A percentile compares a stretch with the other conserved stretches of the same genome.
phyloP scores from a whole-genome alignment of 2,888 invertebrate species.

The Mythimna impura region DNA sequence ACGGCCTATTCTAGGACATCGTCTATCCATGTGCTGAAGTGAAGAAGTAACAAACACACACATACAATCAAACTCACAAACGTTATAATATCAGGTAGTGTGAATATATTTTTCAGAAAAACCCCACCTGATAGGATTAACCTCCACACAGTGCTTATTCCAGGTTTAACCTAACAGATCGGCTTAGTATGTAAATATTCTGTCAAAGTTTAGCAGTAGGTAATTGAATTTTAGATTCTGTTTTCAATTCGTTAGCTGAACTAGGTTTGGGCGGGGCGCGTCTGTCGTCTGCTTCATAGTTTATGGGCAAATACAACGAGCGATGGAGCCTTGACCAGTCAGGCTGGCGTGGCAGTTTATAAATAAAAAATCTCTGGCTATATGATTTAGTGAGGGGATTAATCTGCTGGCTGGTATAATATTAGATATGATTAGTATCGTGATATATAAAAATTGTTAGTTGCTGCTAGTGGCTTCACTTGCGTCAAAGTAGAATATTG shows the following conservation, averaged over 20 bases:
- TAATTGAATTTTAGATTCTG: constrained; percentile 62
- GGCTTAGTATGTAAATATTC: constrained; percentile 37
- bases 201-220: constrained; percentile 31
- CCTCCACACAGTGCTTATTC: background rate
- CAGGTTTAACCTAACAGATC: constrained; percentile 8
- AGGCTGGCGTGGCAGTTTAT: background rate
- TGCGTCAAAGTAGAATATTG: too few relatives aligned
- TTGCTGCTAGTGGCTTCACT: too few relatives aligned
- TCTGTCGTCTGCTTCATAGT: constrained; percentile 50
- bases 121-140: background rate
- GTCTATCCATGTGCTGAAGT: too few relatives aligned
- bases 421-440: background rate
- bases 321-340: constrained; percentile 23
- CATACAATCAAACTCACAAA: too few relatives aligned
- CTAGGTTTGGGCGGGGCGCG: constrained; percentile 46
- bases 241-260: constrained; percentile 57
- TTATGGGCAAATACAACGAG: constrained; percentile 38
- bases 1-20: too few relatives aligned
- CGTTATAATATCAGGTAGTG: too few relatives aligned
- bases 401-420: background rate
- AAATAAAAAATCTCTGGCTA: background rate
- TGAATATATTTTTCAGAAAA: background rate
- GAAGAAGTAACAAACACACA: too few relatives aligned
- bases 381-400: constrained; percentile 12
- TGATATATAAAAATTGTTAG: background rate